A percentile compares a stretch with the other conserved stretches of the same genome.
These are phyloP conservation scores for Condylostylus longicornis DNA, from an alignment of 1,140 invertebrate genomes.

Conservation along the genomic window DNA sequence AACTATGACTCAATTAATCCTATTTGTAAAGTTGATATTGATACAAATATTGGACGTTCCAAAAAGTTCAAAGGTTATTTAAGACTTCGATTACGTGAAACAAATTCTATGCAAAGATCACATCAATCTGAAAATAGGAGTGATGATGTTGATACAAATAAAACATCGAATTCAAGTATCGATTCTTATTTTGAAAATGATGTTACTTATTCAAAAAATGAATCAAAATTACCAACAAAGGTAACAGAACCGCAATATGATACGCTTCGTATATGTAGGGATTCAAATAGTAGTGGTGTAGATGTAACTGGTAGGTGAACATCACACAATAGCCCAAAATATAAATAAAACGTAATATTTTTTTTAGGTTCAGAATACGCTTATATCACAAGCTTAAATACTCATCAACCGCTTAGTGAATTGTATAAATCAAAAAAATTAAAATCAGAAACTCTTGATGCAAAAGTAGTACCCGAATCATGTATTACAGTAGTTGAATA, in stretches of 20 bases:
- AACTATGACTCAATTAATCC: slow-evolving; percentile 26
- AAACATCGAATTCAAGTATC: too few relatives aligned
- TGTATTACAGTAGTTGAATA: slow-evolving; percentile 17
- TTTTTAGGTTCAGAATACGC: slow-evolving; percentile 21
- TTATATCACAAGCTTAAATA: slow-evolving; percentile 20
- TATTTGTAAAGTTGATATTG: slow-evolving; percentile 42
- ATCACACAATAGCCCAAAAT: too few relatives aligned
- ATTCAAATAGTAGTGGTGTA: too few relatives aligned
- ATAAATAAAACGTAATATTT: too few relatives aligned
- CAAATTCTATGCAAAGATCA: slow-evolving; percentile 15
- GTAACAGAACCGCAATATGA: too few relatives aligned
- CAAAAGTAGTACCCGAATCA: slow-evolving; percentile 18
- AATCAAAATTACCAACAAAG: too few relatives aligned
- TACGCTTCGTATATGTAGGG: too few relatives aligned
- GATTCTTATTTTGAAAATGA: too few relatives aligned
- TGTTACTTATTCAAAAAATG: too few relatives aligned
- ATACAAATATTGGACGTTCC: slow-evolving; percentile 30
- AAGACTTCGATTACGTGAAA: slow-evolving; percentile 19
- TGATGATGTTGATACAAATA: too few relatives aligned
- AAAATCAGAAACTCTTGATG: slow-evolving; percentile 5
- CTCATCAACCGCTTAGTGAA: slow-evolving; percentile 17
- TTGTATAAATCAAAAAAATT: slow-evolving; percentile 7
- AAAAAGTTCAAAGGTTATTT: slow-evolving; percentile 24
- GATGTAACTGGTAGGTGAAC: too few relatives aligned
- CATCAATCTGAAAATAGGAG: not conserved